Evolutionary conservation across 1,140 invertebrate species (phyloP), one percentile per base, ranked within the genome.

Genomic region (Wiebesia pumilae): DNA sequence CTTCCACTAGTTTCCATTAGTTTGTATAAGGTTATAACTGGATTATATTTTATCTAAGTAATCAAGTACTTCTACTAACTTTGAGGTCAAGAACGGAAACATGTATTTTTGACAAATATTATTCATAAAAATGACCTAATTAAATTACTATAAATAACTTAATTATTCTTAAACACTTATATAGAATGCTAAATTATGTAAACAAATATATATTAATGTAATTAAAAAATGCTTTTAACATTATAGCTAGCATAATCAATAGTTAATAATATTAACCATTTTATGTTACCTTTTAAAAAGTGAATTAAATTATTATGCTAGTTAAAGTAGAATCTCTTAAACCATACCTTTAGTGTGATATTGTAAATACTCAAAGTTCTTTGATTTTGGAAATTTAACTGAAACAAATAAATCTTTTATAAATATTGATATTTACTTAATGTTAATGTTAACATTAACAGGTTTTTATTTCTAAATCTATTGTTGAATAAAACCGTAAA

Each of bases 361-460:
- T 24, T 38, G 81, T 58, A 58, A 38, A 83, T 81, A 65, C 9
- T 83, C 67, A 75, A n/a, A 83, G 14, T 81, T 38, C 65, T 81
- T 69, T 38, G 81, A 33, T 54, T 83, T 83, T 83, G 47, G 65
- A 54, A 75, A 58, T 83, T 75, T 83, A 83, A 75, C 81, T 83
- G 69, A n/a, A 83, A 83, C 33, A 40, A 73, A 58, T 33, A 75
- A n/a, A 75, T 40, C 38, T 71, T n/a, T 14, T 33, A 62, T 65
- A 51, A 77, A 78, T 78, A 43, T 43, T 75, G 4, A 40, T 75
- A 7, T 21, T 75, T n/a, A n/a, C 10, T 30, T 14, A 16, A 51
- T 14, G 47, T 77, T 9, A 35, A 78, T 47, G 14, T n/a, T n/a
- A n/a, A n/a, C n/a, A 47, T 47, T 47, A 47, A 78, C 14, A 33